Evolutionary conservation across 1,140 invertebrate genomes (phyloP).

Genomic region (Macrostomum lignano): DNA sequence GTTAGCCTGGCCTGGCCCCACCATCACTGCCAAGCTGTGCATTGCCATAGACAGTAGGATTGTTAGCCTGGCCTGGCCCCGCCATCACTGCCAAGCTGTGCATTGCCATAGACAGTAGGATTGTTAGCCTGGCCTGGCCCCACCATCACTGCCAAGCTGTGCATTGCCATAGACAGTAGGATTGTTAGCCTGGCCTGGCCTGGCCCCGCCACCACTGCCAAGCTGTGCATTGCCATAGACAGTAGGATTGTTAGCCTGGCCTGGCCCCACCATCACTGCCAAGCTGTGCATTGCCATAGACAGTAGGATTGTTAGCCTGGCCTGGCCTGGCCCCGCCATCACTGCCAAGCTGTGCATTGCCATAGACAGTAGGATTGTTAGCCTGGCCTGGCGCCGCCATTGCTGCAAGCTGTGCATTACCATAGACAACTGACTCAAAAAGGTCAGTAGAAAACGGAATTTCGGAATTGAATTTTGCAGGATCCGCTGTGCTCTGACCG

Average conservation of each 20-base stretch:
- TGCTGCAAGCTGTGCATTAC: neutral
- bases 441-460: neutral
- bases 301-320: neutral
- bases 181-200: neutral
- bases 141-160: neutral
- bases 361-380: neutral
- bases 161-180: neutral
- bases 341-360: neutral
- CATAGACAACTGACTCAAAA: neutral
- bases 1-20: neutral
- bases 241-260: neutral
- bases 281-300: neutral
- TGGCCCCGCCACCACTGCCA: neutral
- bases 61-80: neutral
- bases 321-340: neutral
- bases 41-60: slow-evolving; percentile 1
- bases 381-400: neutral
- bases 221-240: slow-evolving; percentile 1
- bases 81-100: neutral
- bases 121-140: neutral
- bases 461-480: slow-evolving; percentile 9
- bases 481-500: slow-evolving; percentile 24
- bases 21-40: neutral
- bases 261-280: neutral
- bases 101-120: neutral